A percentile compares a stretch with the other conserved stretches of the same genome.
These are phyloP conservation scores for Temnothorax curvispinosus DNA, from an alignment of 1,140 invertebrate species.

Conservation along the genomic window DNA sequence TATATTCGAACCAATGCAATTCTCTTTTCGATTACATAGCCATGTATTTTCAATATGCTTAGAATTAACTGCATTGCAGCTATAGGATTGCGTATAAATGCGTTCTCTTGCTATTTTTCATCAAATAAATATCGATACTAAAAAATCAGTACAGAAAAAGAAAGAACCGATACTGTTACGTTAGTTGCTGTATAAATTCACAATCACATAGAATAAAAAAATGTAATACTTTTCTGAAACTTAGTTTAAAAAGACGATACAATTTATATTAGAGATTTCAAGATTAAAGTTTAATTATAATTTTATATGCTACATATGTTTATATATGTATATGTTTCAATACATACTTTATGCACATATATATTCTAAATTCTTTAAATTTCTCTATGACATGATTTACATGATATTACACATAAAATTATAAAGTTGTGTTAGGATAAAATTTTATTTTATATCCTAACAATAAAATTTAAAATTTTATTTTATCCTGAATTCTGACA, in stretches of 20 bases:
- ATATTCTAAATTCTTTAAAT: background rate
- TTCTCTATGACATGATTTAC: background rate
- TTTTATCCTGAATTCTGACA: no score
- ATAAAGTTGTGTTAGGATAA: background rate
- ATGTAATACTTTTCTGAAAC: background rate
- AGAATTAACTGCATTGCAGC: background rate
- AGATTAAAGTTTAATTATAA: background rate
- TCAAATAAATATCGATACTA: background rate
- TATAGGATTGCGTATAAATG: background rate
- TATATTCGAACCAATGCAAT: constrained; percentile 40
- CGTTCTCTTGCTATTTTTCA: background rate
- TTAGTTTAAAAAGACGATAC: background rate
- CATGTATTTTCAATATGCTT: background rate
- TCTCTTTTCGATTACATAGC: constrained; percentile 24
- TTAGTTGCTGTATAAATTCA: background rate
- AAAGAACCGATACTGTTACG: background rate
- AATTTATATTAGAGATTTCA: background rate
- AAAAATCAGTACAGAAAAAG: background rate
- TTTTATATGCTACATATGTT: background rate
- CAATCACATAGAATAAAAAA: background rate
- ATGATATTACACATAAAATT: background rate
- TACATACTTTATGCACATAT: background rate
- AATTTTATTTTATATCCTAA: no score
- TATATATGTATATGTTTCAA: background rate
- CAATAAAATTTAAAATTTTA: no score